Conservation (phyloP, 2,888 invertebrate genomes). For the Nemotelus nigrinus region DNA sequence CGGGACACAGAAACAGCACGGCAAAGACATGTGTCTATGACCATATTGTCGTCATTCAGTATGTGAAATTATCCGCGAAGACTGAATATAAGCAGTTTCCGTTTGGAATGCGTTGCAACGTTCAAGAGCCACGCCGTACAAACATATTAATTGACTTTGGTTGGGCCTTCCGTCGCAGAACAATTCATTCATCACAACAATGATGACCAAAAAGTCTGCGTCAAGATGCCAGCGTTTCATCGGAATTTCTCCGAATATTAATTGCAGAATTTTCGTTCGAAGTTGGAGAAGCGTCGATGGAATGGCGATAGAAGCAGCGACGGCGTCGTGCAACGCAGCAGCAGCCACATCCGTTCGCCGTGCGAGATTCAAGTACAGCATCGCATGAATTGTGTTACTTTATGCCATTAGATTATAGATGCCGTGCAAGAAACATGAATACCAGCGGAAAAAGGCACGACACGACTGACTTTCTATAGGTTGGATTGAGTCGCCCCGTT, state of each 20-base stretch:
- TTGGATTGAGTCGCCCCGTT: neutral
- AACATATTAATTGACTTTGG: neutral
- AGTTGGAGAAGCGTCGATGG: neutral
- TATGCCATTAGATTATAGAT: constrained; percentile 6
- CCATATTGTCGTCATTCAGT: constrained; percentile 14
- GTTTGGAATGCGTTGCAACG: constrained; percentile 17
- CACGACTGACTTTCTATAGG: neutral
- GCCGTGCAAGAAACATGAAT: constrained; percentile 28
- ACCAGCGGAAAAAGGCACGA: constrained; percentile 15
- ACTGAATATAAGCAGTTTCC: neutral
- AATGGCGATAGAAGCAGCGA: neutral
- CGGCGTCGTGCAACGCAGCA: neutral
- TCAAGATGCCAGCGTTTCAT: constrained; percentile 12
- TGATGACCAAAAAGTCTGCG: constrained; percentile 1
- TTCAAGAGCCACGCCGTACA: constrained; percentile 27
- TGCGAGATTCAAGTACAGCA: constrained; percentile 1
- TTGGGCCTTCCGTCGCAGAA: constrained; percentile 13
- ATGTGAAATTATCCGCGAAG: neutral
- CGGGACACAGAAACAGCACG: neutral
- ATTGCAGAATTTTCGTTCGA: constrained; percentile 27
- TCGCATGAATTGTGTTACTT: constrained; percentile 26
- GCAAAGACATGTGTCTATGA: neutral
- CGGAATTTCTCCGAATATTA: constrained; percentile 37
- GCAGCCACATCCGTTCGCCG: neutral
- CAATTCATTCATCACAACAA: constrained; percentile 26